These are phyloP conservation scores for Heterotis niloticus DNA, from an alignment of 2,113 vertebrate genomes.

Conservation along the genomic window DNA sequence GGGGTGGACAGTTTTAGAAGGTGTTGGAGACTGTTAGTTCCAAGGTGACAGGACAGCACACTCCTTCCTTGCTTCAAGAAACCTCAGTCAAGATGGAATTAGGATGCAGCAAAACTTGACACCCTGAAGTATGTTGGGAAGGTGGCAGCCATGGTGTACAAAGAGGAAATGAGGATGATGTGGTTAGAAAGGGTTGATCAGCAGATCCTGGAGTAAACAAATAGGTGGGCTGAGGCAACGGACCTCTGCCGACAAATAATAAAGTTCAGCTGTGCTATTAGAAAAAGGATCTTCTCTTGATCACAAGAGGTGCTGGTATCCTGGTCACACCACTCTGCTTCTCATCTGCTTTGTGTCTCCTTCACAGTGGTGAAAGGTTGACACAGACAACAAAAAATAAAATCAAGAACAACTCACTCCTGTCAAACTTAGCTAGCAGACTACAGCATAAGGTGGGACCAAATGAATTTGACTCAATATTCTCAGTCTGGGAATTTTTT, in stretches of 20 bases:
- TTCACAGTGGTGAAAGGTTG: background rate
- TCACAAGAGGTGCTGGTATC: background rate
- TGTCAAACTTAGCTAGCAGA: background rate
- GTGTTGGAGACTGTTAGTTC: background rate
- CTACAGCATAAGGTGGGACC: background rate
- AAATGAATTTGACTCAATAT: background rate
- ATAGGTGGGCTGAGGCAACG: background rate
- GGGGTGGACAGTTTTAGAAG: background rate
- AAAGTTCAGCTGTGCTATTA: background rate
- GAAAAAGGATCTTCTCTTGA: background rate
- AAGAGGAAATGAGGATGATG: background rate
- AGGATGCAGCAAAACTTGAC: conserved; percentile 2
- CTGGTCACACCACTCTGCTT: background rate
- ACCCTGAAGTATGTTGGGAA: background rate
- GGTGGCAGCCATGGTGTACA: background rate
- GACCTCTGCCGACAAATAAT: background rate
- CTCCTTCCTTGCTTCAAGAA: conserved; percentile 1
- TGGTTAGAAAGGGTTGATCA: background rate
- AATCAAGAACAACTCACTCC: background rate
- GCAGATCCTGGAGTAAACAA: background rate
- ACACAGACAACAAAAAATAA: too few relatives aligned
- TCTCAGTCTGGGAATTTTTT: background rate
- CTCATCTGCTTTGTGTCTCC: background rate
- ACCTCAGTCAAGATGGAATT: conserved; percentile 10
- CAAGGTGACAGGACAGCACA: background rate